phyloP scores from a whole-genome alignment of 2,797 vertebrate genomes.

The Columba guinea region DNA sequence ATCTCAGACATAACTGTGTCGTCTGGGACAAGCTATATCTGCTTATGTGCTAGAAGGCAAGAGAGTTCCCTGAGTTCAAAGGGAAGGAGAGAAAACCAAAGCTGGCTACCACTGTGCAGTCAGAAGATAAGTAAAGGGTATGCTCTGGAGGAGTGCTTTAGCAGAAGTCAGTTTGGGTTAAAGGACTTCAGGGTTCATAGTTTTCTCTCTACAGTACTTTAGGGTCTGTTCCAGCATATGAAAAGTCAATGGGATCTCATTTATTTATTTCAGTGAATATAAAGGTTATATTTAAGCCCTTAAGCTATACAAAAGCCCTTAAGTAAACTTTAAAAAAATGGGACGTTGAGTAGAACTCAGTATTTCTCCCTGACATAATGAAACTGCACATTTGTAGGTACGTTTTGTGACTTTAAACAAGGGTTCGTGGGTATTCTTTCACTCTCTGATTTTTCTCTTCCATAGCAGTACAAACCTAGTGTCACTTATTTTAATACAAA shows the following conservation, averaged over 20 bases:
- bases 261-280: not conserved
- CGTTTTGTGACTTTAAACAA: not conserved
- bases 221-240: not conserved
- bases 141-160: not conserved
- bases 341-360: not conserved
- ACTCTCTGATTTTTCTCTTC: not conserved
- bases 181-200: not conserved
- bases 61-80: not conserved
- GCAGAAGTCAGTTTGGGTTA: not conserved
- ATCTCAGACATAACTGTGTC: not conserved
- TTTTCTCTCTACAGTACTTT: not conserved
- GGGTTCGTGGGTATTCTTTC: accelerated
- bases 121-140: not conserved
- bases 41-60: not conserved
- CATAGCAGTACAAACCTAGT: not conserved
- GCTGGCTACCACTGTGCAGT: not conserved
- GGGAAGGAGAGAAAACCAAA: not conserved
- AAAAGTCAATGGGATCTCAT: not conserved
- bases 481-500: not conserved
- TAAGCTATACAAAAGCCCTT: not conserved
- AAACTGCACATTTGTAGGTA: not conserved
- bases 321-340: not conserved
- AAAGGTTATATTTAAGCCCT: not conserved
- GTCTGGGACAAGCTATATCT: not conserved
- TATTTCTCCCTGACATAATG: not conserved